Base-by-base conservation (phyloP, 2,797 vertebrate genomes). In the Mallotus villosus region DNA sequence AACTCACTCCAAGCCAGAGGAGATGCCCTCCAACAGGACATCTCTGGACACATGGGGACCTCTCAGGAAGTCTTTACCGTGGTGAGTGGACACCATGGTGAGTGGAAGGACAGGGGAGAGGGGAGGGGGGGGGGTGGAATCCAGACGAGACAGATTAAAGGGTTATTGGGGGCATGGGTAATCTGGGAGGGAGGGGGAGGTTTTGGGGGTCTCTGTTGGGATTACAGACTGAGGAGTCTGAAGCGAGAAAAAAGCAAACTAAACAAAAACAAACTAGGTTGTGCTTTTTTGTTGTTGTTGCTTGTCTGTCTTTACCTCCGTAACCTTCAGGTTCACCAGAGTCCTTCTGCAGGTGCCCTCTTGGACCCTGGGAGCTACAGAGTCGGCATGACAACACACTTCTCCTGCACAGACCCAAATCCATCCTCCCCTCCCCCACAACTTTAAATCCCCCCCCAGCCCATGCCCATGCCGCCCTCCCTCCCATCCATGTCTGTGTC, bases 81-180 rank as follows among this genome's bases (percentile, higher is more conserved):
- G 51, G 51, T 55, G n/a, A 37, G 6, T 74, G 74, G 66, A 62
- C 21, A 66, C 70, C 61, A 75, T 85, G 83, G 63, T 59, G 71
- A 82, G 71, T 55, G 27, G 29, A 8, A 17, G n/a, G 74, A 68
- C 80, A 82, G 9, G 73, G 72, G n/a, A n/a, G n/a, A n/a, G n/a
- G n/a, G 68, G 75, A 29, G 74, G 78, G 72, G 74, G 70, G 76
- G 19, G 72, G 78, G 64, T 79, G 73, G 84, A 80, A 64, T 84
- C 77, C 80, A 75, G 78, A 66, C 57, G 79, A 89, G 84, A 85
- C 84, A 76, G 90, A 90, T 89, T 90, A 90, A 70, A 72, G 73
- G 19, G 70, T 81, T 64, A 80, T 85, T 73, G 70, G 78, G 55
- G 67, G 62, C 46, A 29, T 63, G 41, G 65, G 25, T 67, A 79